Percentiles rank a stretch among this genome's conserved stretches.
Evolutionary conservation across 2,797 vertebrate genomes (phyloP).

Genomic region (Leptoclinus maculatus): DNA sequence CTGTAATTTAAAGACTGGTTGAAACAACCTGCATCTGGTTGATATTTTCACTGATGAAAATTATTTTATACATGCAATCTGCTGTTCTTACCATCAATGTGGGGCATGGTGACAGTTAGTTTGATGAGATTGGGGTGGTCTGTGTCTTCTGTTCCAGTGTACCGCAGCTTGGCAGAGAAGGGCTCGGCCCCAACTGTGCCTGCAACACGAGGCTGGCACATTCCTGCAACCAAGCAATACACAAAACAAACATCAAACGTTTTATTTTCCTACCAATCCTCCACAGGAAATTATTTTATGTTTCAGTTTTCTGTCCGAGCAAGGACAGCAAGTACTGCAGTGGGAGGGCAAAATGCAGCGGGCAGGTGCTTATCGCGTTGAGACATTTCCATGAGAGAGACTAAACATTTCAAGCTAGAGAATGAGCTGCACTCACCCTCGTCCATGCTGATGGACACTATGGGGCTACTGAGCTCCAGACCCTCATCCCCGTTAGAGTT

Average conservation of each 20-base stretch:
- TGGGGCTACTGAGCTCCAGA: constrained; percentile 91
- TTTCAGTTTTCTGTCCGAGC: constrained; percentile 36
- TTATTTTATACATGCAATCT: background rate
- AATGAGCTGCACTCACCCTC: constrained; percentile 86
- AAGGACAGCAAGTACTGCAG: constrained; percentile 21
- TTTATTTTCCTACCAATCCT: constrained; percentile 32
- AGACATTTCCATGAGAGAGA: constrained; percentile 25
- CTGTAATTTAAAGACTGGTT: constrained; percentile 26
- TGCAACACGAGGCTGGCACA: constrained; percentile 91
- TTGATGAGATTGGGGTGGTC: constrained; percentile 92
- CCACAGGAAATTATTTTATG: constrained; percentile 33
- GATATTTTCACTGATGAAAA: background rate
- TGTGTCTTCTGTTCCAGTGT: constrained; percentile 90
- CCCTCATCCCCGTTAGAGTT: constrained; percentile 91
- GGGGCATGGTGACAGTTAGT: constrained; percentile 94
- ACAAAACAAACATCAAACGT: constrained; percentile 48
- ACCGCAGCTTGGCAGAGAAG: constrained; percentile 94
- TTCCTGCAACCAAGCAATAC: constrained; percentile 79
- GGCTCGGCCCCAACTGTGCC: constrained; percentile 95
- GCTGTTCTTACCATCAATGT: constrained; percentile 89
- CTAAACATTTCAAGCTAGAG: constrained; percentile 9
- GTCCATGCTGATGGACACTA: constrained; percentile 86
- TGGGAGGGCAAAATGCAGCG: constrained; percentile 14
- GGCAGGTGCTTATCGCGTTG: constrained; percentile 18
- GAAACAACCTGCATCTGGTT: constrained; percentile 44